These are phyloP conservation scores for Oryctes rhinoceros DNA, from an alignment of 1,140 invertebrate species.

Conservation along the genomic window DNA sequence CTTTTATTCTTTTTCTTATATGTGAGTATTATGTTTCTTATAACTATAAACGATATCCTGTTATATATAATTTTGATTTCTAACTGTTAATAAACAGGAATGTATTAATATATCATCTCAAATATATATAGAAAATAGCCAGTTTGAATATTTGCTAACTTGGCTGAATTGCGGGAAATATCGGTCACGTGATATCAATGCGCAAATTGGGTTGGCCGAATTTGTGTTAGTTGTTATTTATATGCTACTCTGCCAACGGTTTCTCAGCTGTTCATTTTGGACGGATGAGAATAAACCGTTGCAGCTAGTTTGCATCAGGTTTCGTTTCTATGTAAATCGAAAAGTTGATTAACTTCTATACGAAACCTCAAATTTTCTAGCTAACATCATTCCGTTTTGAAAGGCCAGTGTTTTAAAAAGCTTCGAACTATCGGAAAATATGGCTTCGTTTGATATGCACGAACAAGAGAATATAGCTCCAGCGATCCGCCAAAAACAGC, in stretches of 20 bases:
- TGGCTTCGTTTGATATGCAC: conserved; percentile 72
- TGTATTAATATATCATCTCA: too few relatives aligned
- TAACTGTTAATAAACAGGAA: too few relatives aligned
- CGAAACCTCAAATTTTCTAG: conserved; percentile 18
- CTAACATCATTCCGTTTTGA: background rate
- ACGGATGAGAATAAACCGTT: conserved; percentile 38
- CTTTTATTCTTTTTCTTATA: too few relatives aligned
- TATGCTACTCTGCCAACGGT: conserved; percentile 45
- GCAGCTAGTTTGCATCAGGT: background rate
- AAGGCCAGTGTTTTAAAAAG: background rate
- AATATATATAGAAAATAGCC: too few relatives aligned
- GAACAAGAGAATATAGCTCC: conserved; percentile 70
- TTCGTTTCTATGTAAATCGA: conserved; percentile 26
- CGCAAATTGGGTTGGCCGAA: background rate
- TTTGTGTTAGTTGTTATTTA: conserved; percentile 38
- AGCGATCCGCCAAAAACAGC: conserved; percentile 61
- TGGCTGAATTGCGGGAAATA: background rate
- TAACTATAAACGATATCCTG: too few relatives aligned
- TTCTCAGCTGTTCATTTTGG: conserved; percentile 49
- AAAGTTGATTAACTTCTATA: conserved; percentile 29
- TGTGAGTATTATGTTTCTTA: too few relatives aligned
- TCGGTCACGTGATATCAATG: background rate
- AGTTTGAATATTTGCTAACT: background rate
- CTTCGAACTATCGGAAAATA: conserved; percentile 49
- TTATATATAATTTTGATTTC: too few relatives aligned